These are phyloP conservation scores for Drosophila subsilvestris DNA, from an alignment of 2,888 invertebrate genomes.

Conservation along the genomic window DNA sequence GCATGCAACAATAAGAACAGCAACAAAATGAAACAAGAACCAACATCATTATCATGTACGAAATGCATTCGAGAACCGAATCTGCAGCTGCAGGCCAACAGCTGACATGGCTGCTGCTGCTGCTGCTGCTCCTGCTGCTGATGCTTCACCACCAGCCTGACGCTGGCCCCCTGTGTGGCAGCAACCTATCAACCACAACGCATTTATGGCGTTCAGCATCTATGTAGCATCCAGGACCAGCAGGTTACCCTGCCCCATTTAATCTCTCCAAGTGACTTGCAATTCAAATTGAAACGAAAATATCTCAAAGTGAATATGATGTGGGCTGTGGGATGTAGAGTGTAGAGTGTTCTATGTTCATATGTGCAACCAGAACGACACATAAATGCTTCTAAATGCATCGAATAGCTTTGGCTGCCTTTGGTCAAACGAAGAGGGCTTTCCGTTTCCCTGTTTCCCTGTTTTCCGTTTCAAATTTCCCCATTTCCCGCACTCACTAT, in stretches of 20 bases:
- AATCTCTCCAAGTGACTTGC: constrained; percentile 74
- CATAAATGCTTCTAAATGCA: constrained; percentile 49
- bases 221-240: constrained; percentile 4
- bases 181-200: constrained; percentile 49
- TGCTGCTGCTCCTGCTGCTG: background rate
- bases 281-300: constrained; percentile 73
- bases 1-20: constrained; percentile 41
- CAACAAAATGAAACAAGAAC: constrained; percentile 47
- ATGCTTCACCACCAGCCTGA: constrained; percentile 1
- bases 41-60: constrained; percentile 73
- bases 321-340: constrained; percentile 62
- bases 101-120: constrained; percentile 58
- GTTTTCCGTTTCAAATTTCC: background rate
- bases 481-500: constrained; percentile 11
- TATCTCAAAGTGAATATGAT: constrained; percentile 76
- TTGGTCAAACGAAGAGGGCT: constrained; percentile 14
- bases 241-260: constrained; percentile 59
- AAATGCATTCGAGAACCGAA: constrained; percentile 52
- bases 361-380: constrained; percentile 1
- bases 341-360: background rate
- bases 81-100: constrained; percentile 55
- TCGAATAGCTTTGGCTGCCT: constrained; percentile 6
- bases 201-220: constrained; percentile 52
- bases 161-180: constrained; percentile 18
- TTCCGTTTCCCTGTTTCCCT: background rate